A percentile compares a stretch with the other conserved stretches of the same genome.
These are phyloP conservation scores for Colius striatus DNA, from an alignment of 2,113 vertebrate genomes.

Conservation along the genomic window DNA sequence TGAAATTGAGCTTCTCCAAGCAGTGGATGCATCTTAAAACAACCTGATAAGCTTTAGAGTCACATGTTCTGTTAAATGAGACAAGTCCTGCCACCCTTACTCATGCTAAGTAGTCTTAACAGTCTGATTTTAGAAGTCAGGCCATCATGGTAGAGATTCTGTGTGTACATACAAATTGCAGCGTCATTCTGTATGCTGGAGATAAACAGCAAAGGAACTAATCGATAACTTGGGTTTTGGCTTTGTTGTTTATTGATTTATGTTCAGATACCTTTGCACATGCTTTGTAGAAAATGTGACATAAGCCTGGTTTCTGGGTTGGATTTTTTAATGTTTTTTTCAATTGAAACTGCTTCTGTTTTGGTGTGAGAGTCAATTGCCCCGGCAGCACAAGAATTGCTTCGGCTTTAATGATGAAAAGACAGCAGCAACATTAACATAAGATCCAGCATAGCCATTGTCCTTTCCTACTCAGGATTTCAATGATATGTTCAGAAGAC, in stretches of 20 bases:
- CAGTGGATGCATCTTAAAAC: background rate
- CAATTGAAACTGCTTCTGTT: background rate
- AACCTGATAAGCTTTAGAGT: background rate
- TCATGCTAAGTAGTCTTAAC: background rate
- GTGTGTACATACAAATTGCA: background rate
- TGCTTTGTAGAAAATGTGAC: background rate
- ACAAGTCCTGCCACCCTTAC: background rate
- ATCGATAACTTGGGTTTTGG: slow-evolving; percentile 52
- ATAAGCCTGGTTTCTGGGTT: too few species aligned
- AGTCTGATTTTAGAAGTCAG: background rate
- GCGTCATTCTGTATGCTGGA: slow-evolving; percentile 6
- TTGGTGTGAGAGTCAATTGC: background rate
- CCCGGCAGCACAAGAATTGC: background rate
- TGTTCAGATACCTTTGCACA: slow-evolving; percentile 45
- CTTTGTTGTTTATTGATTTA: slow-evolving; percentile 44
- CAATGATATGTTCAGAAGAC: background rate
- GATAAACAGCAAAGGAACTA: slow-evolving; percentile 31
- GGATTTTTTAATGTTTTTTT: background rate
- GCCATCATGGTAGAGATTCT: background rate
- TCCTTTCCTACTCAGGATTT: background rate
- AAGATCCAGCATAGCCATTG: background rate
- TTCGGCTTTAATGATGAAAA: background rate
- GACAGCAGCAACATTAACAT: background rate
- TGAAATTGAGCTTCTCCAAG: background rate
- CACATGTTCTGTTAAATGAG: background rate